Evolutionary conservation across 2,888 invertebrate genomes (phyloP), one percentile per base, ranked within the genome.

Genomic region (Euplagia quadripunctaria): DNA sequence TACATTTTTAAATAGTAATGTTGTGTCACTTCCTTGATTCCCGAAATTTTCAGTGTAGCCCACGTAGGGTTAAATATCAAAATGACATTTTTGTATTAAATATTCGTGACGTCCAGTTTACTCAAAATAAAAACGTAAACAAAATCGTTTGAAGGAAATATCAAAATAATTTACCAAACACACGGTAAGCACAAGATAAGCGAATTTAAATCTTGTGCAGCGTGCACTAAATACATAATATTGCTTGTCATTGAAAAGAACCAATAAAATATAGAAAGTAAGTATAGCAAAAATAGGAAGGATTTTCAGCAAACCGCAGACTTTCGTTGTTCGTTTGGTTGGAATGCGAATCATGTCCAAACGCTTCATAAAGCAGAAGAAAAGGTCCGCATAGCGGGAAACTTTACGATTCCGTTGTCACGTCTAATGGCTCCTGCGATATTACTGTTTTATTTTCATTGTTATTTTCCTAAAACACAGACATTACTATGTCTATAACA

Each of bases 361-460:
- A 64, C 43, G 64, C 64, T 64, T 64, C 43, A 64, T 64, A 64
- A 64, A 64, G 20, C 43, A 64, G 8, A 41, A 64, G 16, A 61
- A 64, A 64, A 64, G 43, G 64, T 43, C 64, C n/a, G 64, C 64
- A 42, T 42, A n/a, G 43, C 31, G 43, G 64, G 64, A 17, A 42
- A 9, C 64, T 64, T 64, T 64, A 64, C 42, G 17, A 64, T 64
- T n/a, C 16, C 11, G 64, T 64, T 43, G 64, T 64, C 20, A 1
- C 58, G 20, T 20, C 43, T 64, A 42, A 42, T 42, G 64, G 43
- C 43, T 64, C 41, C 64, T 64, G n/a, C 3, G 41, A 64, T 43
- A 64, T 42, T 64, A 43, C n/a, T 64, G 43, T 64, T 64, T 43
- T 64, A 42, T 61, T 61, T 31, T 61, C 20, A 61, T 61, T 61